phyloP scores from a whole-genome alignment of 2,113 vertebrate genomes.

The Nerophis lumbriciformis region DNA sequence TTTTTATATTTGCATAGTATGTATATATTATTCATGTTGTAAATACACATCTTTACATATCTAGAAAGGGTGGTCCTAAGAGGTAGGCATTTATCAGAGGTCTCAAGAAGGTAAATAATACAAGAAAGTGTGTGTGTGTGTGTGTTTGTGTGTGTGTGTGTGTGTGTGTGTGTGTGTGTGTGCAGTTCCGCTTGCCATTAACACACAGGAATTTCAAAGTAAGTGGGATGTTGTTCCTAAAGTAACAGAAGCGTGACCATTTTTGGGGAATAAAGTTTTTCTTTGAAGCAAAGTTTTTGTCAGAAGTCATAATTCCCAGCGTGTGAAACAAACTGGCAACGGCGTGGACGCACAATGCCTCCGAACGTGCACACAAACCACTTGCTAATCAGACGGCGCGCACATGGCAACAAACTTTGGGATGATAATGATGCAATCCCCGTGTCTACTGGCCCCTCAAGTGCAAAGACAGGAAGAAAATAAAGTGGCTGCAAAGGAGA shows the following conservation, averaged over 20 bases:
- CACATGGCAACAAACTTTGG: conserved; percentile 85
- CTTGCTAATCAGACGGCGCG: conserved; percentile 84
- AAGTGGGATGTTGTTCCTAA: neutral
- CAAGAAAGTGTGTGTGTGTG: too few relatives aligned
- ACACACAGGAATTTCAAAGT: neutral
- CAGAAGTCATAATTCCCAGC: conserved; percentile 39
- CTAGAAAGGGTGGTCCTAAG: too few relatives aligned
- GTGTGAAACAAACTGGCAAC: conserved; percentile 18
- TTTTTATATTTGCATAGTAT: too few relatives aligned
- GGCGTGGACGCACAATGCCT: conserved; percentile 17
- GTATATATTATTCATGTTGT: too few relatives aligned
- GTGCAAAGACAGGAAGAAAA: conserved; percentile 61
- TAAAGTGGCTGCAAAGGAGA: conserved; percentile 83
- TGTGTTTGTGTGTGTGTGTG: too few relatives aligned
- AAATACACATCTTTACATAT: too few relatives aligned
- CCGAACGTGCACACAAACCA: conserved; percentile 29
- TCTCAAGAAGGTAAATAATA: too few relatives aligned
- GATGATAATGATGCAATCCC: conserved; percentile 93
- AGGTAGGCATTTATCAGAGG: too few relatives aligned
- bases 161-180: too few relatives aligned
- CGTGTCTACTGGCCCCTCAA: conserved; percentile 86
- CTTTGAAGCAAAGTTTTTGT: conserved; percentile 28
- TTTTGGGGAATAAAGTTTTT: conserved; percentile 22
- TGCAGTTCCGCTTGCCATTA: neutral
- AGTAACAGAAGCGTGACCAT: conserved; percentile 3